Conservation (phyloP, 2,888 invertebrate genomes). For the Oegoconia quadripuncta region DNA sequence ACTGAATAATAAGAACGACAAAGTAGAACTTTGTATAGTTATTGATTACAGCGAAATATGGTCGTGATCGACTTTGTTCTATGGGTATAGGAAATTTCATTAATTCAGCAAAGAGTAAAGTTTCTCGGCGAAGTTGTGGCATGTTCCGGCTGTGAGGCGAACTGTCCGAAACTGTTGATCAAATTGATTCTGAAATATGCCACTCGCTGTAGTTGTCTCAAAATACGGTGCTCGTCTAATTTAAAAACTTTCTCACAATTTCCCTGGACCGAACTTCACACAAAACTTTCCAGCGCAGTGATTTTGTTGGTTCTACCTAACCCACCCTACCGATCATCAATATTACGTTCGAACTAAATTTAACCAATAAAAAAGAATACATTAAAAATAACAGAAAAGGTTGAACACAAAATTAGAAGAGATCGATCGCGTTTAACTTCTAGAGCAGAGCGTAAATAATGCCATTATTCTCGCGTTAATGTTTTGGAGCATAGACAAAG, state of each 20-base stretch:
- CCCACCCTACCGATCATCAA: not conserved
- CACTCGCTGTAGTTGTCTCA: slow-evolving; percentile 8
- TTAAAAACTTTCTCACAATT: slow-evolving; percentile 16
- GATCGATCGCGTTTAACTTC: slow-evolving; percentile 24
- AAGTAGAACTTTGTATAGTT: slow-evolving; percentile 2
- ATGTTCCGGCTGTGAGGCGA: slow-evolving; percentile 6
- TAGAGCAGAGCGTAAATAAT: slow-evolving; percentile 30
- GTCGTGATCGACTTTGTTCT: slow-evolving; percentile 25
- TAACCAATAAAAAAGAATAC: slow-evolving; percentile 7
- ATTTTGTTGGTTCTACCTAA: not conserved
- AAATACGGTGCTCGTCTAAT: slow-evolving; percentile 15
- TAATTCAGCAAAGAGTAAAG: slow-evolving; percentile 42
- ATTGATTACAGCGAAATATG: slow-evolving; percentile 23
- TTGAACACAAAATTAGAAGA: slow-evolving; percentile 26
- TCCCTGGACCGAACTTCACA: not conserved
- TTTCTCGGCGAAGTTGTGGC: slow-evolving; percentile 32
- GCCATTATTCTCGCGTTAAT: slow-evolving; percentile 29
- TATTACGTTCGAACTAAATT: not conserved
- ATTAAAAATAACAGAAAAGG: slow-evolving; percentile 27
- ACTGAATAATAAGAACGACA: no score
- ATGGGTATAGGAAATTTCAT: slow-evolving; percentile 40
- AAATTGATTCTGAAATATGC: slow-evolving; percentile 27
- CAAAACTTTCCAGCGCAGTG: slow-evolving; percentile 4
- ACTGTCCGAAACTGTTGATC: slow-evolving; percentile 35
- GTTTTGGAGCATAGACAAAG: slow-evolving; percentile 23